Evolutionary conservation across 2,888 invertebrate species (phyloP).

Genomic region (Scaptomyza flava): DNA sequence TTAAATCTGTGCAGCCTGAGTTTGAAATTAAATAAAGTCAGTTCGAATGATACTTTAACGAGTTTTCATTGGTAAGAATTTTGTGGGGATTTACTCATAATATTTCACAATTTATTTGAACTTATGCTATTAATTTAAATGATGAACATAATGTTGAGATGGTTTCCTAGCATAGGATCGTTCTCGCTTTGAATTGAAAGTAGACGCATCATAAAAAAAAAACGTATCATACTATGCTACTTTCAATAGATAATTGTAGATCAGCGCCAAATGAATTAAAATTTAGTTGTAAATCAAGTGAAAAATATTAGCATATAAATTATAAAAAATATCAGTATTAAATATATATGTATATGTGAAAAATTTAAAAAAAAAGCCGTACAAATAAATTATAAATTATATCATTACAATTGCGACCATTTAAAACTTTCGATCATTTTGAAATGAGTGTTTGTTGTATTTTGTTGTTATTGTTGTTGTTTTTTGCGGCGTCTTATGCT

Average conservation of each 20-base stretch:
- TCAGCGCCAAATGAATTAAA: constrained; percentile 47
- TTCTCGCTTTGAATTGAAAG: constrained; percentile 25
- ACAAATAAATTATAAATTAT: constrained; percentile 79
- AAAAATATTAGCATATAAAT: constrained; percentile 75
- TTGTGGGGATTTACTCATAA: constrained; percentile 59
- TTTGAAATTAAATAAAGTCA: constrained; percentile 19
- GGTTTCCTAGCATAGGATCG: constrained; percentile 33
- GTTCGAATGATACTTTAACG: constrained; percentile 24
- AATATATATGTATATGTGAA: constrained; percentile 39
- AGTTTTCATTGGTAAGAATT: constrained; percentile 46
- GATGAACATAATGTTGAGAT: constrained; percentile 73
- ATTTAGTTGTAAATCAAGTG: constrained; percentile 67
- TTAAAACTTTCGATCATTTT: constrained; percentile 60
- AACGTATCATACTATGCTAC: constrained; percentile 13
- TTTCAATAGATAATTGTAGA: constrained; percentile 21
- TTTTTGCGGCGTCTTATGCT: constrained; percentile 31
- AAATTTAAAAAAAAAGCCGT: constrained; percentile 62
- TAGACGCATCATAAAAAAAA: constrained; percentile 6
- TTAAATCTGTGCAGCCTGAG: constrained; percentile 13
- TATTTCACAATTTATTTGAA: constrained; percentile 75
- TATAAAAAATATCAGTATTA: constrained; percentile 74
- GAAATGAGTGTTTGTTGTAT: constrained; percentile 56
- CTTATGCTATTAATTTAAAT: constrained; percentile 70
- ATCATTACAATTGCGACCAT: constrained; percentile 78
- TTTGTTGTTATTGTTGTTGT: constrained; percentile 25